Evolutionary conservation across 2,888 invertebrate genomes (phyloP).

Genomic region (Ctena decussata): DNA sequence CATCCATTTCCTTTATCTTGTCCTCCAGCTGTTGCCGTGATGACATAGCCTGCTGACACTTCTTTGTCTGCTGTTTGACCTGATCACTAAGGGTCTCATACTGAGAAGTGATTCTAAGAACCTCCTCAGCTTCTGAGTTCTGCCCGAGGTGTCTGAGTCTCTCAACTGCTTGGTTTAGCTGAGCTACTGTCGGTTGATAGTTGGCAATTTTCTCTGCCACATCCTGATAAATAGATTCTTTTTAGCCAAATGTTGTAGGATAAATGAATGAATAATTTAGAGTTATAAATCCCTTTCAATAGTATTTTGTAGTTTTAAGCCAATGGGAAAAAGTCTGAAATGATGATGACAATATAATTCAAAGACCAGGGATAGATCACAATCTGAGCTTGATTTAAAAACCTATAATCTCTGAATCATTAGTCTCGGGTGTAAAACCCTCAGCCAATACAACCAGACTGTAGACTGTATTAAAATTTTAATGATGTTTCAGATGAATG

Average conservation of each 20-base stretch:
- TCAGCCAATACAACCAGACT: too few species aligned
- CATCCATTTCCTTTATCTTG: slow-evolving; percentile 79
- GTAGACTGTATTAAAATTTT: too few species aligned
- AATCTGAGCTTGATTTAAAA: too few species aligned
- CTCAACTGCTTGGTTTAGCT: slow-evolving; percentile 79
- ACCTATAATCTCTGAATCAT: too few species aligned
- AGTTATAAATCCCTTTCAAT: too few species aligned
- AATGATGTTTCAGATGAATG: too few species aligned
- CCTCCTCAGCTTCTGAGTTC: slow-evolving; percentile 91
- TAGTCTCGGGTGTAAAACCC: too few species aligned
- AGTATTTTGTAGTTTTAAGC: too few species aligned
- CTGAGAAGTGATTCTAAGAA: slow-evolving; percentile 92
- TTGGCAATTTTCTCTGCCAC: slow-evolving; percentile 83
- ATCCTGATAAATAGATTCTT: slow-evolving; percentile 70
- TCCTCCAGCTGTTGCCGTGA: slow-evolving; percentile 96
- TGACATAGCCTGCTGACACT: slow-evolving; percentile 91
- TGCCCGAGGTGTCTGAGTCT: slow-evolving; percentile 90
- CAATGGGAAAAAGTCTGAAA: too few species aligned
- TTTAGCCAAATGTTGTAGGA: background rate
- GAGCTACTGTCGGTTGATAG: slow-evolving; percentile 74
- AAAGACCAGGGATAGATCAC: too few species aligned
- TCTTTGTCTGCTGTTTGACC: slow-evolving; percentile 91
- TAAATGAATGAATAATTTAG: too few species aligned
- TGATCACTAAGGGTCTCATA: slow-evolving; percentile 95
- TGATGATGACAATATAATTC: too few species aligned